Conservation (phyloP, 2,797 vertebrate genomes). For the Sebastes itinus region DNA sequence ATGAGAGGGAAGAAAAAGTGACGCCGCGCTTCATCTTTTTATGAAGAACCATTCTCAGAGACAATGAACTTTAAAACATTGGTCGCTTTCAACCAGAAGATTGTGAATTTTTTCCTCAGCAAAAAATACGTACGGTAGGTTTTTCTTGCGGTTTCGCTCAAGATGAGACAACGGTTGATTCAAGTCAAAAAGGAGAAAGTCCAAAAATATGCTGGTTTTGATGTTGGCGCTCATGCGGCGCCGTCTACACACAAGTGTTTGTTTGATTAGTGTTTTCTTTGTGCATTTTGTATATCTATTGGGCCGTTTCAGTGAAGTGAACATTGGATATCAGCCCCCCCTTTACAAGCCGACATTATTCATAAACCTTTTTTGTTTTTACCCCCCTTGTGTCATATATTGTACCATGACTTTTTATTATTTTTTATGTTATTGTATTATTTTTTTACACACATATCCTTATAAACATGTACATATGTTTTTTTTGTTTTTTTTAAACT, state of each 20-base stretch:
- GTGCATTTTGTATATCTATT: constrained; percentile 88
- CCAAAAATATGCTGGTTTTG: constrained; percentile 84
- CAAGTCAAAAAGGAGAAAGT: constrained; percentile 73
- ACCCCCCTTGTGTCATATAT: constrained; percentile 76
- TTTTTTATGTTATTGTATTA: constrained; percentile 81
- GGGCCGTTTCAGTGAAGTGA: constrained; percentile 85
- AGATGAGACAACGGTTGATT: constrained; percentile 58
- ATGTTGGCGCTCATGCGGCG: constrained; percentile 85
- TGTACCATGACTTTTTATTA: constrained; percentile 82
- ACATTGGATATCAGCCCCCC: constrained; percentile 79
- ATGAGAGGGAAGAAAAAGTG: constrained; percentile 65
- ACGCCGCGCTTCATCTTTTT: constrained; percentile 73
- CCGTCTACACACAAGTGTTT: constrained; percentile 84
- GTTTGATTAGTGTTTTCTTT: constrained; percentile 90
- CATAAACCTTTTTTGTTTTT: constrained; percentile 66
- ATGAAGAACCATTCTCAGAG: constrained; percentile 79
- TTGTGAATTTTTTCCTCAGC: constrained; percentile 75
- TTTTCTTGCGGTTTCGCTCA: constrained; percentile 38
- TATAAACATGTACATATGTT: constrained; percentile 84
- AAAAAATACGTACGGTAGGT: constrained; percentile 43
- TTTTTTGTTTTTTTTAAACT: constrained; percentile 61
- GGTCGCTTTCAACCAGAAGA: constrained; percentile 75
- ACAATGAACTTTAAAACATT: constrained; percentile 70
- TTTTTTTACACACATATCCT: constrained; percentile 83
- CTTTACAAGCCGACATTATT: constrained; percentile 80